Conservation (phyloP, 2,113 vertebrate genomes). For the Nyctereutes procyonoides region DNA sequence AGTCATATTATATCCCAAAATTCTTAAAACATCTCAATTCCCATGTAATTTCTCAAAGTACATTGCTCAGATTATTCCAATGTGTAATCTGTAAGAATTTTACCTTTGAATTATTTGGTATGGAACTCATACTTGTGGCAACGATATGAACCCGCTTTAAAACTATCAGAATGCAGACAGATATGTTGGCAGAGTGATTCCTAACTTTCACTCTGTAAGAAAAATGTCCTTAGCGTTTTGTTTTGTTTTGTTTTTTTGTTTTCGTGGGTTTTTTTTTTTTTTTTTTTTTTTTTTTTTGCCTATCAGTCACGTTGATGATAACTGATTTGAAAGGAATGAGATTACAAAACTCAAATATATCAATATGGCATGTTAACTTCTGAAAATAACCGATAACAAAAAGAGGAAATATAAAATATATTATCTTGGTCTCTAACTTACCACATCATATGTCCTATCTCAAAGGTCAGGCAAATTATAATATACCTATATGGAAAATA, state of each 20-base stretch:
- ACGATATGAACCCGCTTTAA: not conserved
- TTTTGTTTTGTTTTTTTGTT: not conserved
- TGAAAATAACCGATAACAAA: conserved; percentile 5
- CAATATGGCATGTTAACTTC: not conserved
- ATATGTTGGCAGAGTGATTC: not conserved
- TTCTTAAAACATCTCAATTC: not conserved
- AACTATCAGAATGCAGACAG: not conserved
- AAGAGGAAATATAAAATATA: not conserved
- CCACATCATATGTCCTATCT: not conserved
- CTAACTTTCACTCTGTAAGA: not conserved
- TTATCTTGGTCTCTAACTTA: not conserved
- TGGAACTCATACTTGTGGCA: not conserved
- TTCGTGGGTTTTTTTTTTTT: not conserved
- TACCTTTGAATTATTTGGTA: not conserved
- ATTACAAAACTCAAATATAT: conserved; percentile 4
- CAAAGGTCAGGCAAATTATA: not conserved
- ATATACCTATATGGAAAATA: not conserved
- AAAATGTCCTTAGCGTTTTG: not conserved
- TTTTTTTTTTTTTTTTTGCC: not conserved
- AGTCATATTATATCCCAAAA: not conserved
- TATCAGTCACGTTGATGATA: not conserved
- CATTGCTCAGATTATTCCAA: not conserved
- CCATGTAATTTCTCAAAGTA: not conserved
- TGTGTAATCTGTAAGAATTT: not conserved
- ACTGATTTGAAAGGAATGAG: conserved; percentile 12